Base-by-base conservation (phyloP, 2,797 vertebrate genomes). In the Rhinichthys osculus region DNA sequence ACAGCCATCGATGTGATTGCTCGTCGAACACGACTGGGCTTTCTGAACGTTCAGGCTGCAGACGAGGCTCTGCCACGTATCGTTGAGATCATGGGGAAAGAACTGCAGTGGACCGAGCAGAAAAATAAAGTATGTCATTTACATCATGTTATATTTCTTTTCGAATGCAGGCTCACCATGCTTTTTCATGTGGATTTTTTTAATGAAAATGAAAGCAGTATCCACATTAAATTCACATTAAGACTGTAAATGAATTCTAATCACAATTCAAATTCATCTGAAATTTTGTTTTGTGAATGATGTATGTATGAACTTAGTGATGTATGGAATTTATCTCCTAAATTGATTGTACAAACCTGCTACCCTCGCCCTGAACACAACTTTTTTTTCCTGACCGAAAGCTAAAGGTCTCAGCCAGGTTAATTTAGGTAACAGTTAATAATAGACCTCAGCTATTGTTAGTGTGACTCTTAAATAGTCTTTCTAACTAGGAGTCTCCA, bases 41-140 rank as follows among this genome's bases (percentile, higher is more conserved):
- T 99, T 89, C 92, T 99, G 23, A 99, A 99, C 1, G 98, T 99
- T 67, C 98, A 99, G 93, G 98, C 98, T 0, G 98, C 98, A 0
- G 98, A 99, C 23, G 98, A 99, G 90, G 98, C 98, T 0, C 94
- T 99, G 19, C 98, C 98, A 0, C 94, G 96, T 42, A 96, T 99
- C 19, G 95, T 99, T 21, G 97, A 99, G 69, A 96, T 99, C 90
- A 98, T 99, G 98, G 98, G 89, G 27, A 97, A 96, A 85, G 96
- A 98, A 90, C 93, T 99, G 74, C 93, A 93, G 89, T 99, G 98
- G 98, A 95, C 91, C 0, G 96, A 98, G 54, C 93, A 96, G 90
- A 96, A 91, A 85, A 97, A 94, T 87, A 95, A 96, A 95, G 98
- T 99, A 94, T 0, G 85, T 67, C 0, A 38, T 47, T 35, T 59